Percentiles rank a stretch among this genome's conserved stretches.
Evolutionary conservation across 2,888 invertebrate genomes (phyloP).

Genomic region (Mythimna impura): DNA sequence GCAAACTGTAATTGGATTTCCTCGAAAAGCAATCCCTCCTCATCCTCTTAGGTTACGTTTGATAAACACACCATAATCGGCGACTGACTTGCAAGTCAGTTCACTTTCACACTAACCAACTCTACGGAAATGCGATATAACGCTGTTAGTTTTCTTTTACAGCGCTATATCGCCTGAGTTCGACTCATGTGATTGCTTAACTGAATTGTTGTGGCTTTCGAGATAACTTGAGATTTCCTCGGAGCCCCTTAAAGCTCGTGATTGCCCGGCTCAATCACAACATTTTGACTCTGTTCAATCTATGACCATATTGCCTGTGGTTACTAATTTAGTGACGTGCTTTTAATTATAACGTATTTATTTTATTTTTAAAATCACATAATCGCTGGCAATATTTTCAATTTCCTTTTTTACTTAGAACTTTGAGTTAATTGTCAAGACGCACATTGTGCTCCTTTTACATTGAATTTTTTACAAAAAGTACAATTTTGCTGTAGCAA

Average conservation of each 20-base stretch:
- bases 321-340: no score
- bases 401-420: no score
- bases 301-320: neutral
- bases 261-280: constrained; percentile 6
- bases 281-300: constrained; percentile 18
- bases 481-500: no score
- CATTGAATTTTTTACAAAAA: no score
- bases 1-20: constrained; percentile 9
- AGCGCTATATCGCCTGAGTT: constrained; percentile 13
- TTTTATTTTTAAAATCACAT: no score
- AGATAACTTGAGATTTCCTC: constrained; percentile 40
- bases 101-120: neutral
- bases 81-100: neutral
- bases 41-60: neutral
- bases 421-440: no score
- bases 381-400: no score
- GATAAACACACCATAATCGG: neutral
- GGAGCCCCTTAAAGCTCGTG: constrained; percentile 9
- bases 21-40: neutral
- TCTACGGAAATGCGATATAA: neutral
- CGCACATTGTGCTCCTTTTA: no score
- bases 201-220: constrained; percentile 27
- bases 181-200: constrained; percentile 23
- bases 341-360: no score
- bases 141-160: neutral